These are phyloP conservation scores for Agriopis leucophaearia DNA, from an alignment of 2,888 invertebrate species.

Conservation along the genomic window DNA sequence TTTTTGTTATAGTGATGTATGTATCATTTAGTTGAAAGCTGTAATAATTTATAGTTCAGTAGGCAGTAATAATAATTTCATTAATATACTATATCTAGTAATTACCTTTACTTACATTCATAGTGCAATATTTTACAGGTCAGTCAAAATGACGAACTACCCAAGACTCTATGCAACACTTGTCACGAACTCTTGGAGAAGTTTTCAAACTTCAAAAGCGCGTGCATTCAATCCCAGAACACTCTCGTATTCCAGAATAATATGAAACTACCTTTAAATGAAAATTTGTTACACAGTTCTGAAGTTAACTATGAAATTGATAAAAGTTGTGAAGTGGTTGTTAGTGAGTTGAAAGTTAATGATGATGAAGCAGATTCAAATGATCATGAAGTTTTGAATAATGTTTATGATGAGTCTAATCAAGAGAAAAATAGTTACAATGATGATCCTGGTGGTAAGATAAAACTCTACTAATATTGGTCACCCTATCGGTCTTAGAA, in stretches of 20 bases:
- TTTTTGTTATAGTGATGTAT: no score
- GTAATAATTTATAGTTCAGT: no score
- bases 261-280: slow-evolving; percentile 47
- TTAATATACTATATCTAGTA: no score
- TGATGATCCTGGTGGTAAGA: slow-evolving; percentile 14
- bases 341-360: slow-evolving; percentile 39
- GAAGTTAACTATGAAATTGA: slow-evolving; percentile 19
- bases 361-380: slow-evolving; percentile 30
- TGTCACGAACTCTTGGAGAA: slow-evolving; percentile 70
- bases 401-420: neutral
- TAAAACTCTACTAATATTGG: neutral
- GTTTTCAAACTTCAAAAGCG: slow-evolving; percentile 72
- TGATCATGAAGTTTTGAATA: slow-evolving; percentile 2
- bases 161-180: slow-evolving; percentile 69
- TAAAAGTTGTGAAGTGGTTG: slow-evolving; percentile 21
- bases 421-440: neutral
- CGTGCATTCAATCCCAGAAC: slow-evolving; percentile 72
- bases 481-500: no score
- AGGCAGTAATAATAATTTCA: no score
- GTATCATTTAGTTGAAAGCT: no score
- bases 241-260: slow-evolving; percentile 55
- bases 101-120: neutral
- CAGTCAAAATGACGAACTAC: slow-evolving; percentile 63
- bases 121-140: slow-evolving; percentile 57
- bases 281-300: slow-evolving; percentile 6